Conservation (phyloP, 2,797 vertebrate genomes). For the Kryptopterus vitreolus region DNA sequence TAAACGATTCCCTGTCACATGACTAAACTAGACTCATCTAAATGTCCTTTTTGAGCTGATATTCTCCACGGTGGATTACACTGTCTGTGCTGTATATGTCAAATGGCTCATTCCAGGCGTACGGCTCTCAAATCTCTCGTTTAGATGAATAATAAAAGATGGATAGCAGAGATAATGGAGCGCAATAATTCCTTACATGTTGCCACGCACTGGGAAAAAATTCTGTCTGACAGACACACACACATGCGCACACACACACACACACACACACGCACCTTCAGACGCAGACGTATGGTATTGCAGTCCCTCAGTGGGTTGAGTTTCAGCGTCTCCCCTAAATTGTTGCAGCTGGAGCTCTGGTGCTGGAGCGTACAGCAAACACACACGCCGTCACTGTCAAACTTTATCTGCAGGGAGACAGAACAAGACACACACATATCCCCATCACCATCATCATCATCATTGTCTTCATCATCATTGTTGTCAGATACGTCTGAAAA, state of each 20-base stretch:
- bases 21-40: background rate
- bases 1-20: background rate
- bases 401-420: constrained; percentile 84
- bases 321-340: constrained; percentile 92
- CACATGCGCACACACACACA: constrained; percentile 32
- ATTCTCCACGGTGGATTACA: background rate
- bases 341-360: constrained; percentile 91
- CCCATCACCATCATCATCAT: background rate
- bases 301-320: constrained; percentile 94
- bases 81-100: background rate
- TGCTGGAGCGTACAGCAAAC: constrained; percentile 95
- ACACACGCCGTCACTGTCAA: constrained; percentile 95
- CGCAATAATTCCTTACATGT: constrained; percentile 22
- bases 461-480: no score
- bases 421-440: constrained; percentile 55
- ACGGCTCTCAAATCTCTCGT: constrained; percentile 18
- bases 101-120: background rate
- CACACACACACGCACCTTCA: constrained; percentile 80
- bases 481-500: constrained; percentile 26
- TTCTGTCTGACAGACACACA: background rate
- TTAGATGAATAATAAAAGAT: background rate
- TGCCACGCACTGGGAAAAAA: background rate
- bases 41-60: background rate
- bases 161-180: constrained; percentile 30
- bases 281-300: constrained; percentile 87